Evolutionary conservation across 64 coral and sea anemone species (phyloP).

Genomic region (Platygyra sinensis): DNA sequence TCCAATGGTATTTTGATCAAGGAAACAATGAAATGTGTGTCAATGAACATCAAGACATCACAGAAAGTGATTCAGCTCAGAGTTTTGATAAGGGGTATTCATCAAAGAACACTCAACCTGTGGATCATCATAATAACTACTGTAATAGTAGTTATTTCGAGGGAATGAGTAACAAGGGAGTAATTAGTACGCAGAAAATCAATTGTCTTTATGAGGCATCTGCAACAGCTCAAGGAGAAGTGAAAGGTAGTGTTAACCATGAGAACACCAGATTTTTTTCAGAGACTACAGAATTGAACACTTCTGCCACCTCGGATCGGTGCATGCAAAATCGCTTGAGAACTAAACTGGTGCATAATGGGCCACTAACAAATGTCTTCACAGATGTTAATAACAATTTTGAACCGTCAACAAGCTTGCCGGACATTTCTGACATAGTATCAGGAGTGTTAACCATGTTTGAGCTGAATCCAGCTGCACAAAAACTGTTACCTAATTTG

Average conservation of each 20-base stretch:
- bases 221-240: background rate
- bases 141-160: background rate
- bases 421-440: background rate
- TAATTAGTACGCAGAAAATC: background rate
- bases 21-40: background rate
- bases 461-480: constrained; percentile 60
- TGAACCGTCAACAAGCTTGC: background rate
- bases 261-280: background rate
- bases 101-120: background rate
- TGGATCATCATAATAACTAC: background rate
- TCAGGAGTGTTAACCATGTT: constrained; percentile 60
- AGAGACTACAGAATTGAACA: background rate
- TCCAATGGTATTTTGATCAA: constrained; percentile 26
- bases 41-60: background rate
- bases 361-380: background rate
- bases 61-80: background rate
- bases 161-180: background rate
- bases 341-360: background rate
- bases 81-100: background rate
- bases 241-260: background rate
- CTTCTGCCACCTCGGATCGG: background rate
- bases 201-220: background rate
- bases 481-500: constrained; percentile 46
- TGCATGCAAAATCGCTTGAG: background rate
- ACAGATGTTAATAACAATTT: background rate